Conservation (phyloP, 1,140 invertebrate species). For the Magallana ariakensis region DNA sequence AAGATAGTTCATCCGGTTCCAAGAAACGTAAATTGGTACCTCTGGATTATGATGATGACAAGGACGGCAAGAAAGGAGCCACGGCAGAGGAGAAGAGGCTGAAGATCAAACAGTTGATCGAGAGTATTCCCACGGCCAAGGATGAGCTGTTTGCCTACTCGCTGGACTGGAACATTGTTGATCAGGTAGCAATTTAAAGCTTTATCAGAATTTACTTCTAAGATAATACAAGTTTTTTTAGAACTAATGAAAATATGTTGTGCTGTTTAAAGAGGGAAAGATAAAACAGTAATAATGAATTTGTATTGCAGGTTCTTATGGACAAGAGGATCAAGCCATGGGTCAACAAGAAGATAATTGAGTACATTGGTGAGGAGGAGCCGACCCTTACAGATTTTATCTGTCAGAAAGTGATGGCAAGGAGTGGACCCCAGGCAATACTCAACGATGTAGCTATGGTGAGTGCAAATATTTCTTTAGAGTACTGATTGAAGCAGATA, state of each 20-base stretch:
- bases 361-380: constrained; percentile 99
- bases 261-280: too few relatives aligned
- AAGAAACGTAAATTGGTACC: constrained; percentile 93
- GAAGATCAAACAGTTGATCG: constrained; percentile 97
- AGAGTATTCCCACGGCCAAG: constrained; percentile 98
- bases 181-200: constrained; percentile 82
- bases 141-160: constrained; percentile 95
- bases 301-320: constrained; percentile 86
- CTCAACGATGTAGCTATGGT: constrained; percentile 99
- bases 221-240: too few relatives aligned
- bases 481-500: too few relatives aligned
- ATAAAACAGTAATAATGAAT: too few relatives aligned
- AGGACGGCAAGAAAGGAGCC: constrained; percentile 76
- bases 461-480: constrained; percentile 68
- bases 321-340: constrained; percentile 98
- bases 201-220: too few relatives aligned
- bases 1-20: constrained; percentile 82
- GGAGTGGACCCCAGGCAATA: constrained; percentile 94
- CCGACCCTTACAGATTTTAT: constrained; percentile 99
- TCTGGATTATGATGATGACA: constrained; percentile 83
- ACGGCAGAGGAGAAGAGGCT: constrained; percentile 93
- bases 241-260: too few relatives aligned
- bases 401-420: constrained; percentile 97
- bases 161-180: constrained; percentile 94
- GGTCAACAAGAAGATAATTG: constrained; percentile 99